Evolutionary conservation across 2,888 invertebrate species (phyloP), one percentile per base, ranked within the genome.

Genomic region (Synanthedon myopaeformis): DNA sequence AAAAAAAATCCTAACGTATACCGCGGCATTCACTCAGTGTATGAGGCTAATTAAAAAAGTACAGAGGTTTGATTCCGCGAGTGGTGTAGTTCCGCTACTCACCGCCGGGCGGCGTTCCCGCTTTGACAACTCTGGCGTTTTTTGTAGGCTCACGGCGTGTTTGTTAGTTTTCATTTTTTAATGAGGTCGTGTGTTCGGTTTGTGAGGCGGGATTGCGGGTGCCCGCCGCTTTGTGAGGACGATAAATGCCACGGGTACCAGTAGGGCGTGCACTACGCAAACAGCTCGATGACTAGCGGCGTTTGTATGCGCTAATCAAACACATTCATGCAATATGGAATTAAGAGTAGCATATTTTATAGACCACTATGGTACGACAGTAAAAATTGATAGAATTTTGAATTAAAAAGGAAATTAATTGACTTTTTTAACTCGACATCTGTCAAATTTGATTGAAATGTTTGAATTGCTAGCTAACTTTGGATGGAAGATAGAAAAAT

Each of bases 21-120:
- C 77, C 73, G 82, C 79, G 78, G 23, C 82, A 85, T 85, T 84
- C 82, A 83, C 68, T 74, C 72, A 64, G 69, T 80, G 79, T 82
- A 86, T 83, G 81, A 67, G 66, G 86, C 86, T 85, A 87, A 87
- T 87, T 87, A 87, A 87, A 86, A 86, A 79, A 77, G 83, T 76
- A 84, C 85, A 85, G 80, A 78, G 79, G 77, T 67, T 35, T 84
- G 83, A 75, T 70, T 86, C 60, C 70, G 75, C 76, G 76, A 86
- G 85, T 81, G 81, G 76, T 58, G 82, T 77, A 82, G 85, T 86
- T 80, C 76, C 70, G 83, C 86, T 86, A 86, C 85, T 83, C 83
- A 67, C 84, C 84, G 77, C 72, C 72, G 75, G 83, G 83, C 69
- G 67, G 79, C 82, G 83, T 76, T 73, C 76, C 72, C 73, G 76